phyloP scores from a whole-genome alignment of 2,888 invertebrate species.

The Xanthorhoe designata region DNA sequence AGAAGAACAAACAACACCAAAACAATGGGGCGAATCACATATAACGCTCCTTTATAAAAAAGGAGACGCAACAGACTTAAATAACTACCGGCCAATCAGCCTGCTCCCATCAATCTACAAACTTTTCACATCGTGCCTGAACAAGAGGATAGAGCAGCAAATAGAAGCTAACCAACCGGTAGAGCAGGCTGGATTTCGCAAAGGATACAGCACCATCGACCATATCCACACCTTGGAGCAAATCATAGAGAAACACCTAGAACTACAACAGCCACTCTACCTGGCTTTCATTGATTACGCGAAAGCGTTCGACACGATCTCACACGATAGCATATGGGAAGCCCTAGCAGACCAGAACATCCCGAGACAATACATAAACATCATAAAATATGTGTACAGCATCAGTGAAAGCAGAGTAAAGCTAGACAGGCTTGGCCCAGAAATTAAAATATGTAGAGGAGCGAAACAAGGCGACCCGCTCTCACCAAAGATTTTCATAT shows the following conservation, averaged over 20 bases:
- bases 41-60: neutral
- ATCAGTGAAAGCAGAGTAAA: neutral
- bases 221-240: neutral
- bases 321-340: neutral
- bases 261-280: neutral
- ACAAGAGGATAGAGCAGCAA: neutral
- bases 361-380: neutral
- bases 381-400: neutral
- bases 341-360: neutral
- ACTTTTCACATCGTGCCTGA: neutral
- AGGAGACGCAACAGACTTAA: neutral
- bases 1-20: neutral
- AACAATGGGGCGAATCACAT: neutral
- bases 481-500: neutral
- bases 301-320: neutral
- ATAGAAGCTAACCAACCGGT: neutral
- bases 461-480: slow-evolving; percentile 5
- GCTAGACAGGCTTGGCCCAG: neutral
- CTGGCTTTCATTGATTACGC: slow-evolving; percentile 9
- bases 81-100: neutral
- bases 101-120: neutral
- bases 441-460: neutral
- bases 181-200: neutral
- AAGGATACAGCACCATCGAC: neutral
- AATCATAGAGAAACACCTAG: slow-evolving; percentile 5